A percentile compares a stretch with the other conserved stretches of the same genome.
These are phyloP conservation scores for Emydura subglobosa DNA, from an alignment of 2,113 vertebrate species.

Conservation along the genomic window DNA sequence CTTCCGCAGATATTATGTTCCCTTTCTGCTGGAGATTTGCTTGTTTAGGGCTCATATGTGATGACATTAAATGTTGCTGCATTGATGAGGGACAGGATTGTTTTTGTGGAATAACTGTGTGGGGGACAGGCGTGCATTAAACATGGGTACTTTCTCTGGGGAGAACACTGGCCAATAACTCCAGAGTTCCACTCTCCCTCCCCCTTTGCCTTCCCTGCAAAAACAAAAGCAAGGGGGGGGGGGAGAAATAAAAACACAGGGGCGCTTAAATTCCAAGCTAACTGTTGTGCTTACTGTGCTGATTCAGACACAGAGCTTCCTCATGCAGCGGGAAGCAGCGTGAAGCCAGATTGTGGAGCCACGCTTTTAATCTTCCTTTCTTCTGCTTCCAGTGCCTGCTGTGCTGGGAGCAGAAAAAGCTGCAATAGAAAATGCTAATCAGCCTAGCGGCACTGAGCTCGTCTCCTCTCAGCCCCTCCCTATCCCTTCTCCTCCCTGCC, in stretches of 20 bases:
- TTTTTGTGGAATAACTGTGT: background rate
- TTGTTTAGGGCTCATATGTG: background rate
- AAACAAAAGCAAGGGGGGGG: background rate
- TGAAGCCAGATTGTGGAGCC: conserved; percentile 47
- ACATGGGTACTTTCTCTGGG: background rate
- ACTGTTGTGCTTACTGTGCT: background rate
- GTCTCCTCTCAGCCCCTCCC: background rate
- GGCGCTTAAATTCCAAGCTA: background rate
- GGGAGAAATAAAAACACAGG: background rate
- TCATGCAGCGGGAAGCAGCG: conserved; percentile 29
- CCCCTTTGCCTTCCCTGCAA: background rate
- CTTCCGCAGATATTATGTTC: background rate
- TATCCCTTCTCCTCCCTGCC: background rate
- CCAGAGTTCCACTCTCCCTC: background rate
- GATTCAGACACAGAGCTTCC: conserved; percentile 8
- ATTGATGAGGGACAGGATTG: background rate
- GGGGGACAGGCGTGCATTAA: background rate
- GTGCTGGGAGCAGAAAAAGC: background rate
- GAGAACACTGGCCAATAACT: background rate
- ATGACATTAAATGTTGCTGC: background rate
- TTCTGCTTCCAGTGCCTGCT: conserved; percentile 11
- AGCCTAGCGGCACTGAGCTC: background rate
- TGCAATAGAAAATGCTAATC: conserved; percentile 32
- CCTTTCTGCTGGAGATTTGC: background rate
- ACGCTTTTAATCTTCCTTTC: conserved; percentile 34